A percentile compares a stretch with the other conserved stretches of the same genome.
These are phyloP conservation scores for Drosophila pectinifera DNA, from an alignment of 1,140 invertebrate species.

Conservation along the genomic window DNA sequence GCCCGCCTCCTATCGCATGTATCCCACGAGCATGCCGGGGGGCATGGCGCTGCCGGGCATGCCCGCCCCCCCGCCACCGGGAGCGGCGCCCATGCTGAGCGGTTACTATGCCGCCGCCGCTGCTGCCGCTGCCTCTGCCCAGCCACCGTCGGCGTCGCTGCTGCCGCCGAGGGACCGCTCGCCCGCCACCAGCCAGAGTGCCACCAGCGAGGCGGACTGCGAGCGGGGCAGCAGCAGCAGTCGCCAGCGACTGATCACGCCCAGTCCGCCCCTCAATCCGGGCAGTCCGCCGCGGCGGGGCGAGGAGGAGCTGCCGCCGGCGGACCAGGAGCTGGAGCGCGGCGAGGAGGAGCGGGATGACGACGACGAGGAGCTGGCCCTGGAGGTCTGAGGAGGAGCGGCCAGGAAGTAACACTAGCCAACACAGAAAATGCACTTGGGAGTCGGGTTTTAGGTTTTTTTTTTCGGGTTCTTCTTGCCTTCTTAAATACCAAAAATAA, in stretches of 20 bases:
- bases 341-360: conserved; percentile 29
- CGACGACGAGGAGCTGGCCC: conserved; percentile 74
- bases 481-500: conserved; percentile 8
- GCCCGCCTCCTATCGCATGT: conserved; percentile 88
- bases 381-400: conserved; percentile 66
- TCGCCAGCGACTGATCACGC: conserved; percentile 61
- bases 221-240: conserved; percentile 64
- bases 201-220: conserved; percentile 66
- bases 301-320: conserved; percentile 31
- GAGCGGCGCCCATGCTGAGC: conserved; percentile 64
- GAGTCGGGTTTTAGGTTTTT: background rate
- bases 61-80: conserved; percentile 63
- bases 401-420: conserved; percentile 6
- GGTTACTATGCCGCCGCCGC: conserved; percentile 75
- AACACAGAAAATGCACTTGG: background rate
- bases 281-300: conserved; percentile 75
- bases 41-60: conserved; percentile 67
- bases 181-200: conserved; percentile 68
- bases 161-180: conserved; percentile 49
- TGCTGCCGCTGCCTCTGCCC: conserved; percentile 34
- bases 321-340: conserved; percentile 7
- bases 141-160: conserved; percentile 11
- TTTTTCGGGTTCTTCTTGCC: background rate
- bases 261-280: conserved; percentile 81
- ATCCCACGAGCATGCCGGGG: conserved; percentile 69